phyloP scores from a whole-genome alignment of 2,888 invertebrate genomes.

The Rhimphoctona megacephalus region DNA sequence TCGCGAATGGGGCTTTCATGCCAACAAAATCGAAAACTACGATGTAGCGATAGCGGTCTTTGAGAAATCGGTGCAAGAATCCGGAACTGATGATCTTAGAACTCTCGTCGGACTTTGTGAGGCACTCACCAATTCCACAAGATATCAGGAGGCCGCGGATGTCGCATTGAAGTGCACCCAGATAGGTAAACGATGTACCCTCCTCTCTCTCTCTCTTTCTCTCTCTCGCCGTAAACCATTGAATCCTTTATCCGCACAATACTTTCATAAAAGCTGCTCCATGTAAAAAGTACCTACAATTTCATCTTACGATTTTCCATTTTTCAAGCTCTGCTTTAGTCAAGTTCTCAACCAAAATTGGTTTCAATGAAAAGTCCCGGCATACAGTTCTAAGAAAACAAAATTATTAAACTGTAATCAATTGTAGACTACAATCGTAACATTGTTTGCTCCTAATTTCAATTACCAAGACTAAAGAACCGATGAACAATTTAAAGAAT shows the following conservation, averaged over 20 bases:
- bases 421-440: background rate
- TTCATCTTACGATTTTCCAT: background rate
- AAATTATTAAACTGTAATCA: background rate
- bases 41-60: slow-evolving; percentile 75
- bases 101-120: slow-evolving; percentile 76
- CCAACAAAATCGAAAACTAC: slow-evolving; percentile 72
- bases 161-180: slow-evolving; percentile 75
- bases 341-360: background rate
- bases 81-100: slow-evolving; percentile 73
- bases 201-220: background rate
- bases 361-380: background rate
- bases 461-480: background rate
- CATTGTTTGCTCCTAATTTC: background rate
- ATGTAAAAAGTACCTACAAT: background rate
- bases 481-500: background rate
- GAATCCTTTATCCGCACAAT: slow-evolving; percentile 11
- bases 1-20: slow-evolving; percentile 79
- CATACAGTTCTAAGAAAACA: background rate
- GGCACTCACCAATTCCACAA: slow-evolving; percentile 74
- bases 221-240: background rate
- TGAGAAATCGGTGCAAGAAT: slow-evolving; percentile 73
- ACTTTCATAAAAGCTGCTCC: background rate
- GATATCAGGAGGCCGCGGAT: slow-evolving; percentile 75
- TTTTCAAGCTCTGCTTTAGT: background rate
- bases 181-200: slow-evolving; percentile 74